These are phyloP conservation scores for Phylloscopus whistleri DNA, from an alignment of 2,113 vertebrate species.

Conservation along the genomic window DNA sequence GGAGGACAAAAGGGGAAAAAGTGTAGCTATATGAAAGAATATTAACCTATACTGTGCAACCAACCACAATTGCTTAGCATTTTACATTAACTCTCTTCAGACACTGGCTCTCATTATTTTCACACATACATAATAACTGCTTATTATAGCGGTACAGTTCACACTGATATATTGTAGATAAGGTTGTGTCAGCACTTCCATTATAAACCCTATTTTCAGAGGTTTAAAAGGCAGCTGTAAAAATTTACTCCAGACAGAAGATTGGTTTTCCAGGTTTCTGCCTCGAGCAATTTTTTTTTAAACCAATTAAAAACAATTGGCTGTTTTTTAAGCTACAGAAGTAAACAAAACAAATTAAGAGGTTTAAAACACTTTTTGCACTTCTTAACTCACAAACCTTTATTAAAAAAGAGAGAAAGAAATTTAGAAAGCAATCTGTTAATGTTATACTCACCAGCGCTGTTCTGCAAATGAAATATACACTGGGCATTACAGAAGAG, in stretches of 20 bases:
- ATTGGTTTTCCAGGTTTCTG: slow-evolving; percentile 76
- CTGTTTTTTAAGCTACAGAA: slow-evolving; percentile 62
- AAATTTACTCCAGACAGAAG: slow-evolving; percentile 78
- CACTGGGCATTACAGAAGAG: neutral
- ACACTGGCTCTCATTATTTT: slow-evolving; percentile 92
- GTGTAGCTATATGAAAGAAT: slow-evolving; percentile 91
- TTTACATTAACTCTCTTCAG: slow-evolving; percentile 86
- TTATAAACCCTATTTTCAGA: slow-evolving; percentile 74
- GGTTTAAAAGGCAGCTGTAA: slow-evolving; percentile 80
- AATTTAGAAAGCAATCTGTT: neutral
- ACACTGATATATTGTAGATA: slow-evolving; percentile 73
- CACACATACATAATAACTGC: slow-evolving; percentile 90
- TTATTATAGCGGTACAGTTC: slow-evolving; percentile 80
- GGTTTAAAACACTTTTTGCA: slow-evolving; percentile 39
- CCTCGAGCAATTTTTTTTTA: slow-evolving; percentile 55
- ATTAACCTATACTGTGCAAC: slow-evolving; percentile 97
- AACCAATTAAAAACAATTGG: slow-evolving; percentile 71
- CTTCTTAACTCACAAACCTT: slow-evolving; percentile 44
- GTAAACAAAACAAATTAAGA: slow-evolving; percentile 70
- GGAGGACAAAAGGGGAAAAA: slow-evolving; percentile 86
- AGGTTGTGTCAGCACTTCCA: slow-evolving; percentile 81
- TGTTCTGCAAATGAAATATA: neutral
- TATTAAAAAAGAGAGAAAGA: slow-evolving; percentile 2
- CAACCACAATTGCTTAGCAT: slow-evolving; percentile 98
- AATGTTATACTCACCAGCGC: neutral